Evolutionary conservation across 2,888 invertebrate species (phyloP), one percentile per base, ranked within the genome.

Genomic region (Venustoraphidia nigricollis): DNA sequence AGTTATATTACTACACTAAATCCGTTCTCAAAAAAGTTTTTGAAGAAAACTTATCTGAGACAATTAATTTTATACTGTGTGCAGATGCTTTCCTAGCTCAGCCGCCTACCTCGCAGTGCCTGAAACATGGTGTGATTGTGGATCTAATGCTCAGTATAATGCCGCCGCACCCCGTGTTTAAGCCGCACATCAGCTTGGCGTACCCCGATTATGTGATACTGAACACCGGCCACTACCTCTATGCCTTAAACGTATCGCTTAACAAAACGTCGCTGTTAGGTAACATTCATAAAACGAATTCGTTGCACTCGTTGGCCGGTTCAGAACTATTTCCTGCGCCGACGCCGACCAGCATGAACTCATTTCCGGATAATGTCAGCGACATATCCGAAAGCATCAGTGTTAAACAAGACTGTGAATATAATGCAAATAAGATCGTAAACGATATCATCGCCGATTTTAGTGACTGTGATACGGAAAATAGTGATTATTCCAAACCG

Each of bases 101-200:
- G 41, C 40, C 34, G 34, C 40, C 34, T 40, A 34, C 39, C 27
- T 39, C 40, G 41, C 45, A 66, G 64, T 95, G 95, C 63, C 69
- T 90, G 49, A 81, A 83, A 60, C 94, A 95, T 64, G 90, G 92
- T 61, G 81, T 92, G 56, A 90, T 92, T 43, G 80, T 94, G 54
- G 93, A 95, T 66, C 90, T 91, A 56, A 88, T 87, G 62, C 91
- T 92, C 64, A 88, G 89, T 61, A 82, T 90, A 57, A 85, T 88
- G n/a, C 81, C 85, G 41, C 88, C 90, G 45, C 85, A 83, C 58
- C 90, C 88, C 34, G 52, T 50, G 10, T 67, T 67, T 52, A 62
- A 66, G 52, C 66, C 68, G 3, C 55, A 62, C 48, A 59, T 66
- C 47, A 66, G 66, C 42, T 52, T 67, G 42, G 64, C 66, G 9